These are phyloP conservation scores for Harpagifer antarcticus DNA, from an alignment of 2,797 vertebrate genomes.

Conservation along the genomic window DNA sequence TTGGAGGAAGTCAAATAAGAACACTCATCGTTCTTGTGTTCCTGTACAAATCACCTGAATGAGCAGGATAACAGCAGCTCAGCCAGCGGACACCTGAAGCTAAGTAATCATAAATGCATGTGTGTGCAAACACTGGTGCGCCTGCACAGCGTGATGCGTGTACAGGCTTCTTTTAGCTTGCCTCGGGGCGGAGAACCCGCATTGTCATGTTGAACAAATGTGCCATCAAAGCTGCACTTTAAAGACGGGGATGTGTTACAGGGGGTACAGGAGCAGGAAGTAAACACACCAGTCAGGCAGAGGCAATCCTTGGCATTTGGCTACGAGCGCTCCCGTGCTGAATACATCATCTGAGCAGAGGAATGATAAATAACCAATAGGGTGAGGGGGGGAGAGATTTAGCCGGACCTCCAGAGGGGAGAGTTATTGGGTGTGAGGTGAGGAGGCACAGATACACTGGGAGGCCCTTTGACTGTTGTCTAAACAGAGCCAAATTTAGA, in stretches of 20 bases:
- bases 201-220: slow-evolving; percentile 58
- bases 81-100: not conserved
- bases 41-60: slow-evolving; percentile 12
- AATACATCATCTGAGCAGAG: slow-evolving; percentile 26
- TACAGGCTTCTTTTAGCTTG: slow-evolving; percentile 18
- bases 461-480: slow-evolving; percentile 27
- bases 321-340: slow-evolving; percentile 51
- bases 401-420: slow-evolving; percentile 22
- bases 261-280: slow-evolving; percentile 41
- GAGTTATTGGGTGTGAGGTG: slow-evolving; percentile 36
- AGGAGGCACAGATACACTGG: slow-evolving; percentile 6
- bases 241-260: slow-evolving; percentile 55
- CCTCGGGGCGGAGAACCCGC: slow-evolving; percentile 20
- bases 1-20: not conserved
- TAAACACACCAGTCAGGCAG: slow-evolving; percentile 57
- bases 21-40: not conserved
- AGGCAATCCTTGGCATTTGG: slow-evolving; percentile 68
- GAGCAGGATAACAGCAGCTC: slow-evolving; percentile 14
- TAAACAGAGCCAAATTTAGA: slow-evolving; percentile 17
- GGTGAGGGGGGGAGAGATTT: slow-evolving; percentile 2
- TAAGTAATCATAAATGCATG: slow-evolving; percentile 9
- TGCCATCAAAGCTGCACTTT: slow-evolving; percentile 62
- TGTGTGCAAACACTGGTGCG: slow-evolving; percentile 26
- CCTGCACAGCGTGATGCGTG: slow-evolving; percentile 16
- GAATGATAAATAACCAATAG: slow-evolving; percentile 43